phyloP scores from a whole-genome alignment of 2,888 invertebrate species.

The Thereva nobilitata region DNA sequence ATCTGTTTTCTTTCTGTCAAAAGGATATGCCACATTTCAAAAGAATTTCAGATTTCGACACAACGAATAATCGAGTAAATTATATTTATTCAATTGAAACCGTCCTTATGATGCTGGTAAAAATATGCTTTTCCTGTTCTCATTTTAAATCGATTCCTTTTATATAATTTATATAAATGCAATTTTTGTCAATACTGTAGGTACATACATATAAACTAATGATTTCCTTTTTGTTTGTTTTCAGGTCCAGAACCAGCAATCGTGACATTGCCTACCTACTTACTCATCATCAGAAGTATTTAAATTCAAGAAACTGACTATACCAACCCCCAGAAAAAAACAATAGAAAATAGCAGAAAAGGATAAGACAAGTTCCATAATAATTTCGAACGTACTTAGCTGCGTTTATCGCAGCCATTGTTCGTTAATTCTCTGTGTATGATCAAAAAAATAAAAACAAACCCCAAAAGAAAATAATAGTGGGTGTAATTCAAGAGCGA shows the following conservation, averaged over 20 bases:
- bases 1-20: too few species aligned
- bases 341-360: background rate
- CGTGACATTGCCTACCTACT: conserved; percentile 35
- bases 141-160: too few species aligned
- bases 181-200: background rate
- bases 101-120: too few species aligned
- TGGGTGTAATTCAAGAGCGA: background rate
- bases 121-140: too few species aligned
- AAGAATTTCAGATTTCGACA: too few species aligned
- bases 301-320: conserved; percentile 5
- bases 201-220: background rate
- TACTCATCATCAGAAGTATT: conserved; percentile 6
- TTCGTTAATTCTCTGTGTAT: background rate
- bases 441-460: conserved; percentile 14
- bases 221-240: conserved; percentile 13
- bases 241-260: conserved; percentile 28
- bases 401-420: conserved; percentile 28
- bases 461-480: background rate
- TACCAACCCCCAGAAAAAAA: too few species aligned
- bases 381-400: conserved; percentile 17
- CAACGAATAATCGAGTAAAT: too few species aligned
- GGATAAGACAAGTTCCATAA: conserved; percentile 1
- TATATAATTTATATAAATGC: too few species aligned
- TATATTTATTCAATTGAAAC: too few species aligned
- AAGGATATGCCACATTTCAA: too few species aligned